Base-by-base conservation (phyloP, 2,797 vertebrate species). In the Phalloptychus januarius region DNA sequence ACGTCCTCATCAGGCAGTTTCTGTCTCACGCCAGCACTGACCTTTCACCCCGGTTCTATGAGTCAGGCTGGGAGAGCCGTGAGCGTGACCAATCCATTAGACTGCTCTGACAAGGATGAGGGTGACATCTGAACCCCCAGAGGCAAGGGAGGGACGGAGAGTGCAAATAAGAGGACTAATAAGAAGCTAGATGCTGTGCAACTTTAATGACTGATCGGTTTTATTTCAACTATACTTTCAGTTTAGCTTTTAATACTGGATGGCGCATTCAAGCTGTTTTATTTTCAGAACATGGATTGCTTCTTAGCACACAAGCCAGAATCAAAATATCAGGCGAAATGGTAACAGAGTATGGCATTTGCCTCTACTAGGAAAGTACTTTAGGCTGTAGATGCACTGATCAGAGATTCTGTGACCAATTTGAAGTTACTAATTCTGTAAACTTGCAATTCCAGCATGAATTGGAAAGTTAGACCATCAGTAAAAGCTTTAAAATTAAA, bases 11-110 rank as follows among this genome's bases (percentile, higher is more conserved):
- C 79, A 80, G 0, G 61, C 90, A 90, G 85, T 88, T 90, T 48
- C 88, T 89, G 77, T 89, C 89, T 91, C 87, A 89, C 87, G 91
- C 89, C 72, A 85, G 82, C 75, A 71, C 3, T 88, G 89, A 93
- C 92, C 93, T 87, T 86, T 92, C 72, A 92, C 89, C 91, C 84
- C 42, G 1, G 78, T 83, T 78, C 87, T 85, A 83, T 90, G 91
- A 93, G 79, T 89, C 92, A 93, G 93, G 91, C 87, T 90, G 87
- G 88, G 90, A 88, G 93, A 88, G 91, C 90, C 77, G 86, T 84
- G 87, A 91, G 91, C 81, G 85, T 92, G 93, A 94, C 93, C 89
- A 46, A 95, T 95, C 92, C 94, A 95, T 95, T 94, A 94, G 85
- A 89, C 83, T 87, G 81, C 75, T 87, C 83, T 93, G 94, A 96